Conservation (phyloP, 1,140 invertebrate species). For the Drosophila trapezifrons region DNA sequence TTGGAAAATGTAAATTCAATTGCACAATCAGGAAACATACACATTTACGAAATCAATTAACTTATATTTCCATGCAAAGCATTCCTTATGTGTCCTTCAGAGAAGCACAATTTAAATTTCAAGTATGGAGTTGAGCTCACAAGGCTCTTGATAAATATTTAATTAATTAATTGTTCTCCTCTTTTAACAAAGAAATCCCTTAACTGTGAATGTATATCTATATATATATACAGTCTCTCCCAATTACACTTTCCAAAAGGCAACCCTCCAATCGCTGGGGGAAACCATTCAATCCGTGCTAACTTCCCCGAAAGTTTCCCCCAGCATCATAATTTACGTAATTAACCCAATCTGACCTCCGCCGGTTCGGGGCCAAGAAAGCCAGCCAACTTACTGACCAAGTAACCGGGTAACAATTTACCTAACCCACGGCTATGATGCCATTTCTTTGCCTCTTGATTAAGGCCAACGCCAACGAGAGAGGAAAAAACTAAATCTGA, state of each 20-base stretch:
- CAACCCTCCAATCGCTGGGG: not conserved
- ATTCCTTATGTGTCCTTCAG: too few relatives aligned
- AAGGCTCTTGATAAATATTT: too few relatives aligned
- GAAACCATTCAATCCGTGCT: not conserved
- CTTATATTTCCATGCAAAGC: too few relatives aligned
- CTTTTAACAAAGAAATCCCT: not conserved
- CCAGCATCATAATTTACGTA: slow-evolving; percentile 35
- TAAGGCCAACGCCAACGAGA: slow-evolving; percentile 51
- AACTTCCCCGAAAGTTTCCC: slow-evolving; percentile 30
- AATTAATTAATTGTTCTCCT: too few relatives aligned
- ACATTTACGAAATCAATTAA: not conserved
- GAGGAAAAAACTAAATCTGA: slow-evolving; percentile 40
- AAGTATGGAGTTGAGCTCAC: too few relatives aligned
- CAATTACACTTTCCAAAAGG: not conserved
- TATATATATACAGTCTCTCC: not conserved
- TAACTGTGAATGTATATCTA: not conserved
- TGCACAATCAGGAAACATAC: not conserved
- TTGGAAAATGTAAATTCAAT: not conserved
- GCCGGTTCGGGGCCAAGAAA: slow-evolving; percentile 31
- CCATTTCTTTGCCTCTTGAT: slow-evolving; percentile 63
- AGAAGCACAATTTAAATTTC: too few relatives aligned
- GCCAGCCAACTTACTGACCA: slow-evolving; percentile 41
- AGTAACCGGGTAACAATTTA: slow-evolving; percentile 40
- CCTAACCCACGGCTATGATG: slow-evolving; percentile 55
- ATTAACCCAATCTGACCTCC: slow-evolving; percentile 32